A percentile compares a stretch with the other conserved stretches of the same genome.
phyloP scores from a whole-genome alignment of 2,797 vertebrate genomes.

The Petrocephalus sullivani region DNA sequence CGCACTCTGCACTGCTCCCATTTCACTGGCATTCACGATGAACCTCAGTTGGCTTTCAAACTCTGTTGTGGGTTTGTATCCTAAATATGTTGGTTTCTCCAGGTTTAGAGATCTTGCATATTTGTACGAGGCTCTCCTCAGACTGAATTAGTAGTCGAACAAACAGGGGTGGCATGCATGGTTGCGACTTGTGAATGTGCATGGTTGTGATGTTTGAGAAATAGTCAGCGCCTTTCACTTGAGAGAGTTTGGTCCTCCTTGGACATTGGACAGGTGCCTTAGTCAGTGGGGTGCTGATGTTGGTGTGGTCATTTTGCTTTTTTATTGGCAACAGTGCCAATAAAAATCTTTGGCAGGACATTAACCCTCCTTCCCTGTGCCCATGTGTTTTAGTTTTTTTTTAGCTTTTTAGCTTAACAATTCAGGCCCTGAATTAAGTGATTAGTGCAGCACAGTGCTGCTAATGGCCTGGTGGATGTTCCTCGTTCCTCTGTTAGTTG shows the following conservation, averaged over 20 bases:
- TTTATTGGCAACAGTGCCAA: background rate
- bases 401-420: too few relatives aligned
- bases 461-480: conserved; percentile 62
- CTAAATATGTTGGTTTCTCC: background rate
- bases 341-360: background rate
- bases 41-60: background rate
- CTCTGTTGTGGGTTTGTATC: background rate
- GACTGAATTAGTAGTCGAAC: background rate
- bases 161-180: background rate
- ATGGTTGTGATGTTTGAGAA: background rate
- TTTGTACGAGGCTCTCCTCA: background rate
- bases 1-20: background rate
- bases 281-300: background rate
- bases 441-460: conserved; percentile 63
- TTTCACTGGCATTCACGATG: background rate
- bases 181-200: background rate
- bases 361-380: background rate
- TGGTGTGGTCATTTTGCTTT: background rate
- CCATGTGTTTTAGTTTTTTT: too few relatives aligned
- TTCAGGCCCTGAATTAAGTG: conserved; percentile 53
- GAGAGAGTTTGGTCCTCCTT: background rate
- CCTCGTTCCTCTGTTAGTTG: conserved; percentile 50
- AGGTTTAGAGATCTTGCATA: background rate
- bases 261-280: background rate
- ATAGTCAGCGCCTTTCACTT: background rate